Evolutionary conservation across 2,888 invertebrate genomes (phyloP).

Genomic region (Hyles lineata): DNA sequence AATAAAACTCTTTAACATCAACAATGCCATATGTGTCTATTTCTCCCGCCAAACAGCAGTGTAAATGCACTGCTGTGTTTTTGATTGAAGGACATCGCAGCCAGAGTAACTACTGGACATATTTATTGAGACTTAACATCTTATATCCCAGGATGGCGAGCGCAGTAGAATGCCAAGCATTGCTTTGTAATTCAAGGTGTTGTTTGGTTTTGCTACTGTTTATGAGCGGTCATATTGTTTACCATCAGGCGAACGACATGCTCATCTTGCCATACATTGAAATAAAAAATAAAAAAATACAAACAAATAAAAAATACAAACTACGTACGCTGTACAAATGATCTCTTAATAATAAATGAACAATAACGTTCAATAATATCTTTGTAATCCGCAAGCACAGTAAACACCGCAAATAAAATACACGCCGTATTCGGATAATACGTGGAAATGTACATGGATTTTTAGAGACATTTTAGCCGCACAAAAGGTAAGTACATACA

Average conservation of each 20-base stretch:
- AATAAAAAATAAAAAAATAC: slow-evolving; percentile 38
- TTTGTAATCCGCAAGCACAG: neutral
- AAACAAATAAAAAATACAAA: slow-evolving; percentile 53
- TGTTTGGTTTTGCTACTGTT: too few relatives aligned
- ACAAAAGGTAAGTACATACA: slow-evolving; percentile 41
- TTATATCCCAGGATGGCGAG: too few relatives aligned
- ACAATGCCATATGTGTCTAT: slow-evolving; percentile 52
- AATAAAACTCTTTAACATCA: slow-evolving; percentile 57
- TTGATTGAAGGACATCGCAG: too few relatives aligned
- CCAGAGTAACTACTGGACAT: too few relatives aligned
- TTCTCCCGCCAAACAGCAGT: too few relatives aligned
- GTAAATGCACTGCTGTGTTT: too few relatives aligned
- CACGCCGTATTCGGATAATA: neutral
- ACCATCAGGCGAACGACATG: too few relatives aligned
- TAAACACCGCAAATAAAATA: slow-evolving; percentile 16
- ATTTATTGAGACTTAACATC: too few relatives aligned
- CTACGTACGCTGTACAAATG: slow-evolving; percentile 38
- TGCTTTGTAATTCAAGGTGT: too few relatives aligned
- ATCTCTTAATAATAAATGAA: neutral
- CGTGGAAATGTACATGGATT: slow-evolving; percentile 20
- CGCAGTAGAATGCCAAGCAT: too few relatives aligned
- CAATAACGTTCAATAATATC: slow-evolving; percentile 12
- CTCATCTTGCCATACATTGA: too few relatives aligned
- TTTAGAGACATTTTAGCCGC: slow-evolving; percentile 25
- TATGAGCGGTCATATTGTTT: too few relatives aligned